These are phyloP conservation scores for Oreortyx pictus DNA, from an alignment of 2,797 vertebrate genomes.

Conservation along the genomic window DNA sequence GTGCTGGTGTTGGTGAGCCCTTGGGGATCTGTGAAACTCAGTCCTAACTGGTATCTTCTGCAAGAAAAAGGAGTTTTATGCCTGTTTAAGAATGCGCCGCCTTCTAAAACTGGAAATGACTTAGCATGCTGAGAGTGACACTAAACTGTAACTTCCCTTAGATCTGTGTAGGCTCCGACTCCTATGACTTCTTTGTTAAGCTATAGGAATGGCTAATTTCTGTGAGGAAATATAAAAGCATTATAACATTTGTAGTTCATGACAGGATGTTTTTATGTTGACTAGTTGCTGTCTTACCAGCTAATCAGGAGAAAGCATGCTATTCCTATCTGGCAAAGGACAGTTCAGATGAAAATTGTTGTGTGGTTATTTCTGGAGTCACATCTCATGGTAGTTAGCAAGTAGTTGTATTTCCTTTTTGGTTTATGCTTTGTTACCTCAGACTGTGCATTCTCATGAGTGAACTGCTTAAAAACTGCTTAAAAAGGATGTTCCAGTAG, in stretches of 20 bases:
- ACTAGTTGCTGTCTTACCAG: background rate
- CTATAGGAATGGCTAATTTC: background rate
- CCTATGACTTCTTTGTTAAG: background rate
- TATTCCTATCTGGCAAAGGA: background rate
- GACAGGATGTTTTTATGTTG: background rate
- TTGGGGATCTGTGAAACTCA: background rate
- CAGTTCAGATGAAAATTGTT: background rate
- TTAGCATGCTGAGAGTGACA: background rate
- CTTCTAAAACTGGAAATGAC: background rate
- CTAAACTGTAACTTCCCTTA: background rate
- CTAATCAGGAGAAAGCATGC: no score
- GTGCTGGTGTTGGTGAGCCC: background rate
- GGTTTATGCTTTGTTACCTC: background rate
- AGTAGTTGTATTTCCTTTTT: background rate
- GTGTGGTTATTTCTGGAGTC: background rate
- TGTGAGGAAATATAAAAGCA: fast-evolving
- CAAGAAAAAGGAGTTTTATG: background rate
- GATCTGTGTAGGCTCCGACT: background rate
- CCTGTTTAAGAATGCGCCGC: background rate
- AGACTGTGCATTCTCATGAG: background rate
- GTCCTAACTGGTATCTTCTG: background rate
- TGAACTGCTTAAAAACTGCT: background rate
- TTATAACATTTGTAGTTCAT: no score
- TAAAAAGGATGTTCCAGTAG: background rate
- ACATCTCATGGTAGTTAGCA: background rate